Evolutionary conservation across 2,797 vertebrate species (phyloP).

Genomic region (Dendrocincla fuliginosa): DNA sequence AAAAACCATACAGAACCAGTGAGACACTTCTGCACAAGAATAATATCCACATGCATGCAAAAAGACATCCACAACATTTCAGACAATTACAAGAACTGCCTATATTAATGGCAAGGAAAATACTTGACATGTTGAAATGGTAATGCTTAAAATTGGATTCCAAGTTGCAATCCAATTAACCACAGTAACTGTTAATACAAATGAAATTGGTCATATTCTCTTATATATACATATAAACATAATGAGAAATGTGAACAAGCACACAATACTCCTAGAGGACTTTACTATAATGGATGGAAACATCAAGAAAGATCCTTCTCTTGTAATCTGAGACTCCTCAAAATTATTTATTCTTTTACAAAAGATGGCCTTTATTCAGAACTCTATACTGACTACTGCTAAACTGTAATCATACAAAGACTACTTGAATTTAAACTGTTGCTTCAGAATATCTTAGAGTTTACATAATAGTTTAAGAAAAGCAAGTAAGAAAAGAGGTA

Average conservation of each 20-base stretch:
- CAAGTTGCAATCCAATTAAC: neutral
- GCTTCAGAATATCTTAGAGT: neutral
- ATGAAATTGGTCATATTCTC: neutral
- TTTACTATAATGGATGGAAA: neutral
- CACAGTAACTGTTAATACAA: neutral
- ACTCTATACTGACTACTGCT: neutral
- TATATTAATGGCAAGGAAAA: neutral
- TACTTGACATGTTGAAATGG: neutral
- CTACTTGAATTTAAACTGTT: neutral
- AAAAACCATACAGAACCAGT: no score
- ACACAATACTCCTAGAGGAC: neutral
- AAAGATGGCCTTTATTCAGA: neutral
- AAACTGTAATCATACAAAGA: neutral
- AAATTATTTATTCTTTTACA: neutral
- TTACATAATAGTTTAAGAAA: accelerated
- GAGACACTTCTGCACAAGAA: neutral
- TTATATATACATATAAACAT: neutral
- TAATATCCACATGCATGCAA: neutral
- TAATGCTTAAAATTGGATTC: neutral
- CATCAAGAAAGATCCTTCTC: neutral
- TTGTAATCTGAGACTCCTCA: neutral
- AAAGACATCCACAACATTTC: neutral
- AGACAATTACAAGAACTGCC: neutral
- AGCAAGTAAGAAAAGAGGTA: neutral
- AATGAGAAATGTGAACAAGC: neutral